phyloP scores from a whole-genome alignment of 2,888 invertebrate species.

The Criorhina ranunculi region DNA sequence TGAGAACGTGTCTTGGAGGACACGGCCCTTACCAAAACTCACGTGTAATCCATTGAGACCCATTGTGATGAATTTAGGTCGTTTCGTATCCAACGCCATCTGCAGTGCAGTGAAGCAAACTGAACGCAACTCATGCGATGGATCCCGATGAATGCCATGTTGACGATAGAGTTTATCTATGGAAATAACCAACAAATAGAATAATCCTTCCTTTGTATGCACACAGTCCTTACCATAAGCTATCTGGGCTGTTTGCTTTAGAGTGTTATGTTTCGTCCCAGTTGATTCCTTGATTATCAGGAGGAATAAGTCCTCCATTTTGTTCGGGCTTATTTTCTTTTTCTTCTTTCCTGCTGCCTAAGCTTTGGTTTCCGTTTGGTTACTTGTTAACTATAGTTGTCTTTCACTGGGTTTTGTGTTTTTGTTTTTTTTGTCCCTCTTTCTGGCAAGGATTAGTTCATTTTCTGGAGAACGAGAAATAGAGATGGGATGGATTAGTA shows the following conservation, averaged over 20 bases:
- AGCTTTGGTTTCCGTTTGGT: slow-evolving; percentile 33
- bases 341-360: slow-evolving; percentile 14
- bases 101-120: slow-evolving; percentile 94
- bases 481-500: slow-evolving; percentile 54
- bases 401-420: slow-evolving; percentile 14
- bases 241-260: slow-evolving; percentile 94
- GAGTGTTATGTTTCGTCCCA: slow-evolving; percentile 89
- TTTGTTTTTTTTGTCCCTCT: slow-evolving; percentile 4
- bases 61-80: slow-evolving; percentile 92
- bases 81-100: slow-evolving; percentile 93
- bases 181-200: slow-evolving; percentile 84
- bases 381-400: slow-evolving; percentile 59
- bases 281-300: slow-evolving; percentile 94
- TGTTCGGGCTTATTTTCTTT: slow-evolving; percentile 43
- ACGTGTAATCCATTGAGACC: slow-evolving; percentile 96
- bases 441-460: slow-evolving; percentile 66
- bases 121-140: slow-evolving; percentile 92
- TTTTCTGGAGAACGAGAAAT: slow-evolving; percentile 51
- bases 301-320: slow-evolving; percentile 94
- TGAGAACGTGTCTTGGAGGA: slow-evolving; percentile 17
- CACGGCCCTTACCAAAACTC: slow-evolving; percentile 82
- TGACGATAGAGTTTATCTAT: slow-evolving; percentile 92
- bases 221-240: slow-evolving; percentile 89
- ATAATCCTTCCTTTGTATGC: slow-evolving; percentile 30
- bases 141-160: slow-evolving; percentile 91